Evolutionary conservation across 2,797 vertebrate species (phyloP).

Genomic region (Phrynocephalus vlangalii): DNA sequence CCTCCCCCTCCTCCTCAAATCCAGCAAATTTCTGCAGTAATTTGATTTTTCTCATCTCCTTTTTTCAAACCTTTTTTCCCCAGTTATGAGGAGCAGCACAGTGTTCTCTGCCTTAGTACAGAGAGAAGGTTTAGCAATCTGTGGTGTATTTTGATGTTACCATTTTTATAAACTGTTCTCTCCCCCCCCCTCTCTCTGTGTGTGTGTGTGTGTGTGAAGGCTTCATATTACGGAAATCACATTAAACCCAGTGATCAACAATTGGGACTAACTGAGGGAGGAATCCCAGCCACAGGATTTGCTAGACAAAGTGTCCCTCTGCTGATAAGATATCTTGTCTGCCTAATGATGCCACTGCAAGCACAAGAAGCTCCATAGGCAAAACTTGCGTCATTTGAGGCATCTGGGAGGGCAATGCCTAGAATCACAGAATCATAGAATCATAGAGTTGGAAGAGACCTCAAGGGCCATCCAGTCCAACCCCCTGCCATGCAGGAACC

Average conservation of each 20-base stretch:
- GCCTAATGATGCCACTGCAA: too few species aligned
- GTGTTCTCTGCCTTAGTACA: not conserved
- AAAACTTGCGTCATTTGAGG: not conserved
- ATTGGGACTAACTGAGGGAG: not conserved
- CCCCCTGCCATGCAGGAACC: too few species aligned
- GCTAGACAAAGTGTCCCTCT: not conserved
- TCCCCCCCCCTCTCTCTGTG: too few species aligned
- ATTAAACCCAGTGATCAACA: not conserved
- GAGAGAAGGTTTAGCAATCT: not conserved
- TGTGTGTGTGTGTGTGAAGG: too few species aligned
- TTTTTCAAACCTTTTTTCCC: not conserved
- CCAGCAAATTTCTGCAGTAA: constrained; percentile 33
- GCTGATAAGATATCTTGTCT: not conserved
- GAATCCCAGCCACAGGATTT: not conserved
- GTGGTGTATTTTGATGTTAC: not conserved
- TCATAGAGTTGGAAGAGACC: too few species aligned
- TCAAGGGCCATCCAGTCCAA: too few species aligned
- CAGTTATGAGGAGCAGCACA: not conserved
- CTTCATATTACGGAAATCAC: not conserved
- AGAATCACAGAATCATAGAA: too few species aligned
- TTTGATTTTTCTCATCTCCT: constrained; percentile 24
- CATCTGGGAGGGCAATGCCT: not conserved
- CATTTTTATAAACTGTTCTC: not conserved
- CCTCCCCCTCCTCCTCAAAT: not conserved
- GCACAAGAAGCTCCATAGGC: not conserved